Conservation (phyloP, 2,797 vertebrate genomes). For the Scleropages formosus region DNA sequence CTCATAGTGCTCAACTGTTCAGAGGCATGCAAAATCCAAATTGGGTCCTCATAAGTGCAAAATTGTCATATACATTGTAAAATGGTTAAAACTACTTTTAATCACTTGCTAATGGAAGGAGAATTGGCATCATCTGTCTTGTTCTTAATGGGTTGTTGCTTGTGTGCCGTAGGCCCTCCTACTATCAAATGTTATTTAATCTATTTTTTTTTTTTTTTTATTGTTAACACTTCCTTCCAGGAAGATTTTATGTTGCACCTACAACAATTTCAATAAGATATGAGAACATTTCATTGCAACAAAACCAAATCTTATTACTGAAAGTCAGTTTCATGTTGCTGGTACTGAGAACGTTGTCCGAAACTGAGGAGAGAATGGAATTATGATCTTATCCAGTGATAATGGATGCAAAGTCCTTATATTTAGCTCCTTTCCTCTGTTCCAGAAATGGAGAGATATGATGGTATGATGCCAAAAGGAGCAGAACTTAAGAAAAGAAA, state of each 20-base stretch:
- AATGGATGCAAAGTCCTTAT: no score
- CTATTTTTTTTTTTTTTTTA: neutral
- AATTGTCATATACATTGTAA: neutral
- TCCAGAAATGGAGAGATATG: no score
- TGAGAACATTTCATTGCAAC: no score
- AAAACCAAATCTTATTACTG: no score
- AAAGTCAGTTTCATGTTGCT: neutral
- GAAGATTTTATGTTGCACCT: neutral
- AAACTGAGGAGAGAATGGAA: no score
- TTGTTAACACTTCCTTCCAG: neutral
- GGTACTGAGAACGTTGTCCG: no score
- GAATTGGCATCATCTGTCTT: slow-evolving; percentile 2
- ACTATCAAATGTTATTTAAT: neutral
- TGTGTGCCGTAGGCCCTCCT: neutral
- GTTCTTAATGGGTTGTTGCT: neutral
- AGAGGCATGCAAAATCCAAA: no score
- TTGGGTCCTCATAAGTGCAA: no score
- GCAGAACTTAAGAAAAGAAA: neutral
- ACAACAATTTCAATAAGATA: no score
- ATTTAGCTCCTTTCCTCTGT: no score
- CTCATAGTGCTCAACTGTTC: no score
- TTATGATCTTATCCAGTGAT: no score
- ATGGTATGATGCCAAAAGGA: neutral
- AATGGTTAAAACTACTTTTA: neutral
- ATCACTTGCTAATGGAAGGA: neutral